phyloP scores from a whole-genome alignment of 2,888 invertebrate genomes.

The Cecidostiba fungosa region DNA sequence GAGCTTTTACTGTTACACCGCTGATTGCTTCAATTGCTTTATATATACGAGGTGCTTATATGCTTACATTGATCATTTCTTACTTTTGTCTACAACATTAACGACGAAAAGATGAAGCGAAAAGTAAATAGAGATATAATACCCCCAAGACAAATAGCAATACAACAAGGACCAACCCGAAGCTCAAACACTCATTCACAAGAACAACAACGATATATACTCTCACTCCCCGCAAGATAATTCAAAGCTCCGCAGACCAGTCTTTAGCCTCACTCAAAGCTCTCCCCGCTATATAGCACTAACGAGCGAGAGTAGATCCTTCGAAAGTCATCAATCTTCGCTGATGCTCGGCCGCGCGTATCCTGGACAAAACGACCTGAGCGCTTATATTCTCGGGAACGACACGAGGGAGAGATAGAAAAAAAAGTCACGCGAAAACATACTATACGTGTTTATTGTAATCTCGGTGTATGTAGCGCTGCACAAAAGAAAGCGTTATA shows the following conservation, averaged over 20 bases:
- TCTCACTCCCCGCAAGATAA: not conserved
- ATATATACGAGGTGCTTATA: no score
- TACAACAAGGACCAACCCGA: no score
- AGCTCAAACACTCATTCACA: not conserved
- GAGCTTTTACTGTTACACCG: not conserved
- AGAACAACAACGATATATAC: no score
- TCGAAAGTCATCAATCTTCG: conserved; percentile 26
- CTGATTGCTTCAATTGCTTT: not conserved
- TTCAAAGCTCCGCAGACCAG: not conserved
- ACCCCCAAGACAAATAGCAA: no score
- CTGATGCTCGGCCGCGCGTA: conserved; percentile 1
- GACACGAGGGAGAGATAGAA: not conserved
- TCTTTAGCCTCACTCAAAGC: not conserved
- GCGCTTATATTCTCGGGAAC: not conserved
- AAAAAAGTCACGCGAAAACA: not conserved
- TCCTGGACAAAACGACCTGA: conserved; percentile 1
- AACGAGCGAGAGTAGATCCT: not conserved
- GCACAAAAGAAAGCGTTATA: not conserved
- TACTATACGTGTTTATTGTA: not conserved
- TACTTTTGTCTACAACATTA: no score
- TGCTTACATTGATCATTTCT: no score
- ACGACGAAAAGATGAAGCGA: no score
- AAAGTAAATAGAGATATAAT: no score
- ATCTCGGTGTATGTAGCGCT: not conserved
- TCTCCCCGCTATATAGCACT: not conserved